Percentiles rank a stretch among this genome's conserved stretches.
These are phyloP conservation scores for Adelosebastes latens DNA, from an alignment of 2,797 vertebrate species.

Conservation along the genomic window DNA sequence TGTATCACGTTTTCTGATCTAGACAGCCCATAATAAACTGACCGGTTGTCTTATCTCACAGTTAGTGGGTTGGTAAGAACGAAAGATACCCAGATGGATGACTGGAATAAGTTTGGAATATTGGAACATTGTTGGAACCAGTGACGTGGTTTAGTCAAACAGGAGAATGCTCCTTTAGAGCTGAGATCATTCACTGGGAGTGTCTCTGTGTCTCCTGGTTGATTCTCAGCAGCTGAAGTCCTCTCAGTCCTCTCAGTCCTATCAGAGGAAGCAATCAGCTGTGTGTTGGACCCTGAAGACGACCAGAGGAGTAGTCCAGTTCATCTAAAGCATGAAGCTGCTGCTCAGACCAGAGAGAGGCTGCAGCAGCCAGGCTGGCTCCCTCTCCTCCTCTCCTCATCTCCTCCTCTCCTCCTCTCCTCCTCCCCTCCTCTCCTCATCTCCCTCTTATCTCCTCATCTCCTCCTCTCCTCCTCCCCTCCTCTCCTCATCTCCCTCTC, in stretches of 20 bases:
- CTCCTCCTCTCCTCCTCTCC: too few relatives aligned
- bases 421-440: too few relatives aligned
- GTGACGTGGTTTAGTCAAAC: background rate
- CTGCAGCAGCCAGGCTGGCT: background rate
- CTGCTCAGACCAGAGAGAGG: constrained; percentile 4
- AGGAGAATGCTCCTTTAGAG: background rate
- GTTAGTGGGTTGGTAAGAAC: too few relatives aligned
- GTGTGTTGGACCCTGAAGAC: background rate
- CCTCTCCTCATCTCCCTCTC: too few relatives aligned
- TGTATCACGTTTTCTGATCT: too few relatives aligned
- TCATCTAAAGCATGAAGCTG: constrained; percentile 4
- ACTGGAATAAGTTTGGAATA: too few relatives aligned
- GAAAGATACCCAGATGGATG: too few relatives aligned
- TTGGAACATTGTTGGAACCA: background rate
- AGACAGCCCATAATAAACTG: too few relatives aligned
- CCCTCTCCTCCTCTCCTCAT: background rate
- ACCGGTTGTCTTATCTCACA: too few relatives aligned
- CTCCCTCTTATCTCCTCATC: rapidly evolving
- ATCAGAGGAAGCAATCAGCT: background rate
- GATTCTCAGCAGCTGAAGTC: background rate
- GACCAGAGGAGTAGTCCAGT: constrained; percentile 17
- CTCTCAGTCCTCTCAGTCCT: background rate
- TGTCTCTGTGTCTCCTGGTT: background rate
- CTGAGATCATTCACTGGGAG: background rate
- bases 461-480: too few relatives aligned